Evolutionary conservation across 2,888 invertebrate genomes (phyloP).

Genomic region (Hirudinaria manillensis): DNA sequence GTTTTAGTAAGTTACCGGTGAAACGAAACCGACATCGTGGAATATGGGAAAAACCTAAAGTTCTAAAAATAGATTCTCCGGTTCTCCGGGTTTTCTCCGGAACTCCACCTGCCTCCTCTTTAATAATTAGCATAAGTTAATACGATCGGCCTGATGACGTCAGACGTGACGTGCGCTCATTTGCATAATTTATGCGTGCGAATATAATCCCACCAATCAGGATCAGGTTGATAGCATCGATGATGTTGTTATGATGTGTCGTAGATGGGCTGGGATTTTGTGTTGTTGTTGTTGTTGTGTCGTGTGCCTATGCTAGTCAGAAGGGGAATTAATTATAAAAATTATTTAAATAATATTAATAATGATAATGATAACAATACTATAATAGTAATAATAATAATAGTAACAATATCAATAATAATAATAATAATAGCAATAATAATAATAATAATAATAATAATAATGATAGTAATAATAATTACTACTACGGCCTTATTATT

Average conservation of each 20-base stretch:
- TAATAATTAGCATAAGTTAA: constrained; percentile 17
- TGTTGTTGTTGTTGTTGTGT: background rate
- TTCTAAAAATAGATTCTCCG: too few relatives aligned
- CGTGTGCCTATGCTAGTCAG: too few relatives aligned
- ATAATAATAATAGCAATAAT: background rate
- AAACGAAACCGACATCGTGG: too few relatives aligned
- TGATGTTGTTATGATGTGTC: background rate
- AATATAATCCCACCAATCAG: background rate
- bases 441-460: background rate
- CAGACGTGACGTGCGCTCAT: background rate
- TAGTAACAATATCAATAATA: background rate
- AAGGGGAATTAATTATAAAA: too few relatives aligned
- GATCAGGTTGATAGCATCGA: constrained; percentile 13
- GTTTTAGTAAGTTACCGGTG: too few relatives aligned
- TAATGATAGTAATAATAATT: background rate
- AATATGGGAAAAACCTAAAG: background rate
- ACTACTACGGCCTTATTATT: too few relatives aligned
- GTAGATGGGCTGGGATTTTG: background rate
- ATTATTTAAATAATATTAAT: background rate
- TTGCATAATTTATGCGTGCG: constrained; percentile 2
- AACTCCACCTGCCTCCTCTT: too few relatives aligned
- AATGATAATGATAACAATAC: background rate
- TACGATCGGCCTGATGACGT: background rate
- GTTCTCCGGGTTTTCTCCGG: too few relatives aligned
- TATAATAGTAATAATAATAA: background rate